These are phyloP conservation scores for Ormyrus pomaceus DNA, from an alignment of 2,888 invertebrate genomes.

Conservation along the genomic window DNA sequence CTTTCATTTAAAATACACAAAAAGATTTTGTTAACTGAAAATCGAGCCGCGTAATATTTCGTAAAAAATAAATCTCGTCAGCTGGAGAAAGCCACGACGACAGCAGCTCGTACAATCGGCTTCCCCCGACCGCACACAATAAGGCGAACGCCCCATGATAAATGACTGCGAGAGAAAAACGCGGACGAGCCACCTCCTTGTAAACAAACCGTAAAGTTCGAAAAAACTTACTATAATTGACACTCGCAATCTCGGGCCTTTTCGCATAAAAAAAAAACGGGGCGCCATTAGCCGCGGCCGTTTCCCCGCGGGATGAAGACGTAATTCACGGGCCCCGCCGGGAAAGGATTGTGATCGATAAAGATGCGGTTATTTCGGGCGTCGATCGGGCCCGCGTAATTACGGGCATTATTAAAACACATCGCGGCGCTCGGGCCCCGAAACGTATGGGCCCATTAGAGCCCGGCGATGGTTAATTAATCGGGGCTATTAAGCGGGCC, in stretches of 20 bases:
- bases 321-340: constrained; percentile 32
- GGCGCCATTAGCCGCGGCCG: constrained; percentile 11
- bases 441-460: constrained; percentile 70
- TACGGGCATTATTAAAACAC: constrained; percentile 66
- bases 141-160: no score
- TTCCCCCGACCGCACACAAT: no score
- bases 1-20: no score
- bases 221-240: constrained; percentile 30
- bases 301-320: constrained; percentile 48
- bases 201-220: constrained; percentile 26
- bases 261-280: constrained; percentile 2
- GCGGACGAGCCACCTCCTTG: no score
- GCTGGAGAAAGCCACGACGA: no score
- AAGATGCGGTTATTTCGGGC: constrained; percentile 36
- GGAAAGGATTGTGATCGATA: constrained; percentile 54
- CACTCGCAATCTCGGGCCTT: neutral
- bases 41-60: no score
- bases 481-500: constrained; percentile 71
- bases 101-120: no score
- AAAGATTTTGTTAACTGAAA: no score
- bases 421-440: constrained; percentile 58
- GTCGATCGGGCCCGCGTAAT: constrained; percentile 41
- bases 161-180: no score
- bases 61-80: no score
- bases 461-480: constrained; percentile 69